Evolutionary conservation across 2,113 vertebrate genomes (phyloP).

Genomic region (Saguinus midas): DNA sequence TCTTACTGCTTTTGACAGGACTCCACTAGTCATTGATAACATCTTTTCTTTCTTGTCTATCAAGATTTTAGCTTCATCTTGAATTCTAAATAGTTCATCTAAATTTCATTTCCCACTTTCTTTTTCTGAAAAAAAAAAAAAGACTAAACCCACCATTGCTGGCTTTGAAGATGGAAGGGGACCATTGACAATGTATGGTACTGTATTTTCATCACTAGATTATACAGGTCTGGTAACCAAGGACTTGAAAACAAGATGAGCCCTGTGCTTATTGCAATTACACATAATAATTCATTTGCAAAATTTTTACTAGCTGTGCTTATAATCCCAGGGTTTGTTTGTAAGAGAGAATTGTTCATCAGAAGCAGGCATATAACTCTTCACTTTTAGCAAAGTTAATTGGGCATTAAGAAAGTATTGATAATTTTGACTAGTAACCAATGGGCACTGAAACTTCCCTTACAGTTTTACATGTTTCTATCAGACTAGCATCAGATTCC

Average conservation of each 20-base stretch:
- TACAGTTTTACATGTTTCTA: background rate
- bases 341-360: background rate
- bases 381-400: constrained; percentile 1
- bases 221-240: background rate
- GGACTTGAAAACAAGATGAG: constrained; percentile 2
- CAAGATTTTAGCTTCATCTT: constrained; percentile 1
- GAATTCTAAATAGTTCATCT: background rate
- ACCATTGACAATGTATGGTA: background rate
- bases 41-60: constrained; percentile 30
- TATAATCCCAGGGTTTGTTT: constrained; percentile 1
- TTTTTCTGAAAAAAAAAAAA: background rate
- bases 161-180: background rate
- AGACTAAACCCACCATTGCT: background rate
- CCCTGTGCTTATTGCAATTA: background rate
- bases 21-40: background rate
- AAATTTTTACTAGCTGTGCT: background rate
- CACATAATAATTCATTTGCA: background rate
- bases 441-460: background rate
- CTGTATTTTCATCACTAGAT: background rate
- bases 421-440: background rate
- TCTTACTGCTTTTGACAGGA: constrained; percentile 31
- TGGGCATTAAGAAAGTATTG: constrained; percentile 15
- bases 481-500: background rate
- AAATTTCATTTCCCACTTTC: background rate
- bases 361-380: background rate